These are phyloP conservation scores for Troides helena DNA, from an alignment of 2,888 invertebrate genomes.

Conservation along the genomic window DNA sequence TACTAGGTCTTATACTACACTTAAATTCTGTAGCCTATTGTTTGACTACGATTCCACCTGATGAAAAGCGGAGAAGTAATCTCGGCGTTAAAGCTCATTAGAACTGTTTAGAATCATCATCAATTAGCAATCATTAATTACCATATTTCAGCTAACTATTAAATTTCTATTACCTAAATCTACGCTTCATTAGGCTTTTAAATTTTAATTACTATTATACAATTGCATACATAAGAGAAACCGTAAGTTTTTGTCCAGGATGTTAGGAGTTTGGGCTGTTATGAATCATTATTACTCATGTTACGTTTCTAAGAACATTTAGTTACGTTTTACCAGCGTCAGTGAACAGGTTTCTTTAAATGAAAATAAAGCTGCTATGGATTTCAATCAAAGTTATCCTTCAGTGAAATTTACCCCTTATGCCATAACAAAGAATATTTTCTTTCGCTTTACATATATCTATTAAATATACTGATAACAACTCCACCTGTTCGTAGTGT, in stretches of 20 bases:
- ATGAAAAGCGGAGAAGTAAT: too few relatives aligned
- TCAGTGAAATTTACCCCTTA: neutral
- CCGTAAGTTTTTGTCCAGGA: conserved; percentile 19
- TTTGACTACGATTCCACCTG: too few relatives aligned
- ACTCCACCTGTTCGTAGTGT: too few relatives aligned
- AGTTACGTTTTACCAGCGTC: neutral
- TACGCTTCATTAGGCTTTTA: neutral
- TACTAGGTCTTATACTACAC: too few relatives aligned
- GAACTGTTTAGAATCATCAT: neutral
- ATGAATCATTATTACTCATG: conserved; percentile 28
- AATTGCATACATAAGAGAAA: neutral
- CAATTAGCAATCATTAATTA: neutral
- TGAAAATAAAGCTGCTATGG: neutral
- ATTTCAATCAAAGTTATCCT: too few relatives aligned
- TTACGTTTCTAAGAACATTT: conserved; percentile 11
- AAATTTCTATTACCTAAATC: neutral
- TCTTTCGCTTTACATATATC: too few relatives aligned
- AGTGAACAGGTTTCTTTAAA: neutral
- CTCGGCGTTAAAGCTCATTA: too few relatives aligned
- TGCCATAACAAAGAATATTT: too few relatives aligned
- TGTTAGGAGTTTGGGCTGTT: conserved; percentile 7
- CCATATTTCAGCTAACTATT: neutral
- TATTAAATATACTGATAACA: too few relatives aligned
- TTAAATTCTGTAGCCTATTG: too few relatives aligned
- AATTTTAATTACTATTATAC: neutral